Conservation (phyloP, 2,888 invertebrate species). For the Nomada ruficornis region DNA sequence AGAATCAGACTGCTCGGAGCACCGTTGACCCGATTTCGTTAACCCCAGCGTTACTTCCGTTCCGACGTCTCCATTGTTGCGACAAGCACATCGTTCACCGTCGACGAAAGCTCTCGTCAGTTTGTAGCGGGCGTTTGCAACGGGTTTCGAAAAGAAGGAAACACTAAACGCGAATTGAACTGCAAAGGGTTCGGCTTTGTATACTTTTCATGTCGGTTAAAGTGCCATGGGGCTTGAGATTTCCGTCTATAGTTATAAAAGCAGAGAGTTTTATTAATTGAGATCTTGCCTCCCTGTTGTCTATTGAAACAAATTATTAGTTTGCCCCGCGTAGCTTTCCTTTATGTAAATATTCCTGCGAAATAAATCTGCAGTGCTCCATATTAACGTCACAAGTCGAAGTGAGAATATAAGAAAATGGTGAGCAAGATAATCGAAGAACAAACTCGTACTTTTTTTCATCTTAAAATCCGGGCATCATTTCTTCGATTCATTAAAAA, state of each 20-base stretch:
- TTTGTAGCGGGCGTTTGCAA: neutral
- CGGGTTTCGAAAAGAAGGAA: neutral
- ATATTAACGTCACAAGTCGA: no score
- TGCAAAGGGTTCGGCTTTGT: conserved; percentile 10
- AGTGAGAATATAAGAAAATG: no score
- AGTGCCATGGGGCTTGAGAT: neutral
- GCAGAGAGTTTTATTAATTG: neutral
- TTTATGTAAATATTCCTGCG: no score
- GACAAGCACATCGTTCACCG: neutral
- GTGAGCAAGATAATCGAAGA: no score
- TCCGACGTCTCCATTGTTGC: conserved; percentile 41
- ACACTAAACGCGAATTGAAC: conserved; percentile 4
- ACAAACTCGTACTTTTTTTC: no score
- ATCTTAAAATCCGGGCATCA: no score
- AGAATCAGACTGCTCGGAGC: conserved; percentile 48
- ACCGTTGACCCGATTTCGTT: conserved; percentile 64
- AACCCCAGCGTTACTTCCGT: conserved; percentile 45
- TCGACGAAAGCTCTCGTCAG: conserved; percentile 5
- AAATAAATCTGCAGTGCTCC: no score
- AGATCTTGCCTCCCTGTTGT: neutral
- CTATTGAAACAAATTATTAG: no score
- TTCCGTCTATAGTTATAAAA: neutral
- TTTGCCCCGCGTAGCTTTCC: no score
- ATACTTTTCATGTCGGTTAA: neutral
- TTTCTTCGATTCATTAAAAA: no score